Evolutionary conservation across 2,797 vertebrate genomes (phyloP).

Genomic region (Neomorphus geoffroyi): DNA sequence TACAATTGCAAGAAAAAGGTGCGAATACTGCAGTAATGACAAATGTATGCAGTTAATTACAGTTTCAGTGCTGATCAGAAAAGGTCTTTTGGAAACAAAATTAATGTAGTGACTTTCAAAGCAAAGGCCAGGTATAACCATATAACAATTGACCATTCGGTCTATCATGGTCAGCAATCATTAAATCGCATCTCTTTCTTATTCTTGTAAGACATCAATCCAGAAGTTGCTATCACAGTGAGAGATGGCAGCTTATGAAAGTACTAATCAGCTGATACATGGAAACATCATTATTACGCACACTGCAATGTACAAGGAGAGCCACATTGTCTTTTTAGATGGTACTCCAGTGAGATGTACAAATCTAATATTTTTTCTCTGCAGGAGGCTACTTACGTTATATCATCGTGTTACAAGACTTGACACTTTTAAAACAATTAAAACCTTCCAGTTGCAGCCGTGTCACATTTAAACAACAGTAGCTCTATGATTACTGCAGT

Average conservation of each 20-base stretch:
- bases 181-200: neutral
- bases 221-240: neutral
- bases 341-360: neutral
- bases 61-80: constrained; percentile 21
- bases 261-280: neutral
- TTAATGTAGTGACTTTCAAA: neutral
- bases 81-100: constrained; percentile 23
- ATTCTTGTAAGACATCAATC: neutral
- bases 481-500: neutral
- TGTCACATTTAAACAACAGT: constrained; percentile 1
- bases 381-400: neutral
- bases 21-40: neutral
- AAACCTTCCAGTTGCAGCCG: constrained; percentile 16
- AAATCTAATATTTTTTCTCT: constrained; percentile 37
- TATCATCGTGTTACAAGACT: neutral
- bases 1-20: constrained; percentile 12
- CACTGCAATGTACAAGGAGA: neutral
- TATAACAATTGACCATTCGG: neutral
- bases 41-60: constrained; percentile 19
- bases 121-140: neutral
- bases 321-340: neutral
- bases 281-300: neutral
- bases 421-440: constrained; percentile 54
- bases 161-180: neutral
- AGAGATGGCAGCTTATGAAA: constrained; percentile 28